Conservation (phyloP, 2,797 vertebrate genomes). For the Sarcoramphus papa region DNA sequence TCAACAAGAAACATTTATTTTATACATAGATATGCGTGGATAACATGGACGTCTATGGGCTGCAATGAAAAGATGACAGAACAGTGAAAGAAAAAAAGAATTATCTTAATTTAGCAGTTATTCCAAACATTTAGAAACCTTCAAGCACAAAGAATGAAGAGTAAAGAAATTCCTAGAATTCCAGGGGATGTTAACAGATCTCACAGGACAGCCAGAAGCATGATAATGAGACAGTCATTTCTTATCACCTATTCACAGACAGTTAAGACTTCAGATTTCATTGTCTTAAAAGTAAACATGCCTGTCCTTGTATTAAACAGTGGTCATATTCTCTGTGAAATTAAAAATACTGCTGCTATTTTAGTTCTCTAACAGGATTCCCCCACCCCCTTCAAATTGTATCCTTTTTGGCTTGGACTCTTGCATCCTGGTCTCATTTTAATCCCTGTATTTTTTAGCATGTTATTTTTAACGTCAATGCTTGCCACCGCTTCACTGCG, state of each 20-base stretch:
- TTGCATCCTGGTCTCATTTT: not conserved
- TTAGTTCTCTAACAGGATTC: not conserved
- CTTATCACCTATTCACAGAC: slow-evolving; percentile 27
- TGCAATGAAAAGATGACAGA: not conserved
- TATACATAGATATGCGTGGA: not conserved
- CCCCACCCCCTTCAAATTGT: not conserved
- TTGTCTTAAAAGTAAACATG: slow-evolving; percentile 27
- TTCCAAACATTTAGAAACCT: not conserved
- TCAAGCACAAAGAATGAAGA: slow-evolving; percentile 13
- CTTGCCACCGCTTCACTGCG: not conserved
- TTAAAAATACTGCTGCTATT: not conserved
- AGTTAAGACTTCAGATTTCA: slow-evolving; percentile 23
- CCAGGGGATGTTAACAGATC: slow-evolving; percentile 45
- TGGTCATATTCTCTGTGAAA: not conserved
- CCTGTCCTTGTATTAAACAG: not conserved
- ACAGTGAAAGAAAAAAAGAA: not conserved
- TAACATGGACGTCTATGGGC: not conserved
- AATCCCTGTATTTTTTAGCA: not conserved
- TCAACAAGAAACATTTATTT: not conserved
- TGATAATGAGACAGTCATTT: slow-evolving; percentile 1
- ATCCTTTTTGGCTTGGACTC: not conserved
- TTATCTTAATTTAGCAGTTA: not conserved
- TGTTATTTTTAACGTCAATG: not conserved
- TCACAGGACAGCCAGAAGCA: slow-evolving; percentile 35
- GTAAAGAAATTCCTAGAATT: slow-evolving; percentile 60